Evolutionary conservation across 2,797 vertebrate species (phyloP).

Genomic region (Pangasius sanitwongsei): DNA sequence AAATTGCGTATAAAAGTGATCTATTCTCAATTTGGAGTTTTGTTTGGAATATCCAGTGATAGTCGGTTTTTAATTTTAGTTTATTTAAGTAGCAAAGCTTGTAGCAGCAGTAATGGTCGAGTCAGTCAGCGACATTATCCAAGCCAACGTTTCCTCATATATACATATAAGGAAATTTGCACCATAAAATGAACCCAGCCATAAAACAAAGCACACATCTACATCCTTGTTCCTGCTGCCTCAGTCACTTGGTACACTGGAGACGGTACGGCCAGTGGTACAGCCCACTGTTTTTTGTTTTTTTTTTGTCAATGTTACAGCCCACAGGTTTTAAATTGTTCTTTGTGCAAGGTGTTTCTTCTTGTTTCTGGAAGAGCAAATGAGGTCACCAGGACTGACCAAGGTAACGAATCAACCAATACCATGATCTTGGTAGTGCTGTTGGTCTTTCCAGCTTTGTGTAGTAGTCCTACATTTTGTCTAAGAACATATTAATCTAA

Average conservation of each 20-base stretch:
- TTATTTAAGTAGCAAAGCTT: no score
- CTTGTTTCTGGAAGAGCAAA: neutral
- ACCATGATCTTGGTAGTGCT: neutral
- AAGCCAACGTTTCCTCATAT: no score
- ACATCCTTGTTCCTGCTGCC: constrained; percentile 55
- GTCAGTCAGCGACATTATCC: no score
- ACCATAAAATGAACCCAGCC: constrained; percentile 24
- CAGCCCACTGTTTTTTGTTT: neutral
- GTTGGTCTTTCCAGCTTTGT: neutral
- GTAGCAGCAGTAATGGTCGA: no score
- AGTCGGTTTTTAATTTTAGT: no score
- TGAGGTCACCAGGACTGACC: neutral
- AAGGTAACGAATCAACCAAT: neutral
- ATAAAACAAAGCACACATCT: constrained; percentile 23
- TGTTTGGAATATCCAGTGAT: no score
- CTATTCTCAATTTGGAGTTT: no score
- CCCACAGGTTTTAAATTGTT: neutral
- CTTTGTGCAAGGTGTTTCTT: neutral
- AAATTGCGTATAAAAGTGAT: no score
- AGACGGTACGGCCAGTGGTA: neutral
- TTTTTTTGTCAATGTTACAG: neutral
- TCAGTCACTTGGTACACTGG: constrained; percentile 1
- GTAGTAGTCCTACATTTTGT: no score
- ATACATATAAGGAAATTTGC: no score
- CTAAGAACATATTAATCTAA: neutral